Conservation (phyloP, 2,113 vertebrate species). For the Oreochromis tanganicae region DNA sequence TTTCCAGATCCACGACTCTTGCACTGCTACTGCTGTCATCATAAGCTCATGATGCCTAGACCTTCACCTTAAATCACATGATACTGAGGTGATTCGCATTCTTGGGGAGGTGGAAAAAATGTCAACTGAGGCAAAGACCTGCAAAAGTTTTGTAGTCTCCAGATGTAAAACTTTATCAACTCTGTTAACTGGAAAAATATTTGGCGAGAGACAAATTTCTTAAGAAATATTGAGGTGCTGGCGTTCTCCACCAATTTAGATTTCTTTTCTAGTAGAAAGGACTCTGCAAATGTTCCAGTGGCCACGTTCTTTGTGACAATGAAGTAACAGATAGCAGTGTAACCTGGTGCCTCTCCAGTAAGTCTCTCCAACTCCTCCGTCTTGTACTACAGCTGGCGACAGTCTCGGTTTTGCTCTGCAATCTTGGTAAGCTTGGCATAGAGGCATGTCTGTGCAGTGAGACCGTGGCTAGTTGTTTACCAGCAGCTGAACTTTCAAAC, state of each 20-base stretch:
- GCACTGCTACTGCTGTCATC: accelerated
- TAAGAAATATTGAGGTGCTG: not conserved
- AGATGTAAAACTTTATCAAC: not conserved
- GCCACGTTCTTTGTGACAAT: accelerated
- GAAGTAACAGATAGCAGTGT: not conserved
- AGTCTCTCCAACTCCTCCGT: not conserved
- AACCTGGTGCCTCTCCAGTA: not conserved
- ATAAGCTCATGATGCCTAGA: not conserved
- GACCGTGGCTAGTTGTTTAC: not conserved
- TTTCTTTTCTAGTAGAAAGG: not conserved
- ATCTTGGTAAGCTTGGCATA: not conserved
- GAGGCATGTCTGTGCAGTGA: not conserved
- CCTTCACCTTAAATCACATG: not conserved
- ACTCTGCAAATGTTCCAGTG: not conserved
- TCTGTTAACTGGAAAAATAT: not conserved
- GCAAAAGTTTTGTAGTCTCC: not conserved
- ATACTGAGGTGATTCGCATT: not conserved
- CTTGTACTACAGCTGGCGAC: not conserved
- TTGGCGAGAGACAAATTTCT: not conserved
- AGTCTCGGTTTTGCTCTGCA: not conserved
- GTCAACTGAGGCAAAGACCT: not conserved
- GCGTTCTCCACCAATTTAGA: not conserved
- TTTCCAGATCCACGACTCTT: not conserved
- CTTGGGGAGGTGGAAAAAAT: not conserved
- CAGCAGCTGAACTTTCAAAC: not conserved